Conservation (phyloP, 2,888 invertebrate genomes). For the Cremastinae sp. region DNA sequence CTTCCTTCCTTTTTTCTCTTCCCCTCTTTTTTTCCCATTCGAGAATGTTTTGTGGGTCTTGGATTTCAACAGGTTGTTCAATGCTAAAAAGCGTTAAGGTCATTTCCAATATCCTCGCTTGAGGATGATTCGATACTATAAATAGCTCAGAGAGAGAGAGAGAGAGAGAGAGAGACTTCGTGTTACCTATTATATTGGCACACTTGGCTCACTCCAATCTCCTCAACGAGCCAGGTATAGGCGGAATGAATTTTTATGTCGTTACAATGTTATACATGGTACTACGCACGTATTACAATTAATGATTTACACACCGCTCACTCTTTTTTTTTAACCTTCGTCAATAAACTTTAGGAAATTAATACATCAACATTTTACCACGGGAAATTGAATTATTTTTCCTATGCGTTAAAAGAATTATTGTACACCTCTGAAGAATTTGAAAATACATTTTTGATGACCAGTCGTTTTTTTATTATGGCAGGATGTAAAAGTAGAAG, state of each 20-base stretch:
- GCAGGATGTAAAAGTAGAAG: too few relatives aligned
- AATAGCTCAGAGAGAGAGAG: slow-evolving; percentile 26
- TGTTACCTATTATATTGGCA: slow-evolving; percentile 22
- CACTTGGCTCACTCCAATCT: slow-evolving; percentile 18
- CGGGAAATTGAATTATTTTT: too few relatives aligned
- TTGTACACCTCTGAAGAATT: too few relatives aligned
- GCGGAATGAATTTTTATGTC: not conserved
- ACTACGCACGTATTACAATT: not conserved
- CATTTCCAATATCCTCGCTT: slow-evolving; percentile 39
- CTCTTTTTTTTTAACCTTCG: too few relatives aligned
- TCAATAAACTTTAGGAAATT: too few relatives aligned
- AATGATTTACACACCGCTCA: not conserved
- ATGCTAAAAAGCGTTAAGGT: slow-evolving; percentile 42
- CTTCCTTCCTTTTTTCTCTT: slow-evolving; percentile 10
- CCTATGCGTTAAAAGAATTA: too few relatives aligned
- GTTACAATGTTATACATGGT: not conserved
- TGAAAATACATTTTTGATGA: too few relatives aligned
- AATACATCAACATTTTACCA: too few relatives aligned
- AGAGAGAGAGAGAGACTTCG: not conserved
- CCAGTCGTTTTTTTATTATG: too few relatives aligned
- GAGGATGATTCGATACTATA: slow-evolving; percentile 45
- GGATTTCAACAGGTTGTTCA: slow-evolving; percentile 48
- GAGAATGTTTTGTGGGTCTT: slow-evolving; percentile 13
- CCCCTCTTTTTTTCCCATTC: slow-evolving; percentile 12
- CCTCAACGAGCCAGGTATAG: slow-evolving; percentile 1